Conservation (phyloP, 1,140 invertebrate genomes). For the Hestina assimilis region DNA sequence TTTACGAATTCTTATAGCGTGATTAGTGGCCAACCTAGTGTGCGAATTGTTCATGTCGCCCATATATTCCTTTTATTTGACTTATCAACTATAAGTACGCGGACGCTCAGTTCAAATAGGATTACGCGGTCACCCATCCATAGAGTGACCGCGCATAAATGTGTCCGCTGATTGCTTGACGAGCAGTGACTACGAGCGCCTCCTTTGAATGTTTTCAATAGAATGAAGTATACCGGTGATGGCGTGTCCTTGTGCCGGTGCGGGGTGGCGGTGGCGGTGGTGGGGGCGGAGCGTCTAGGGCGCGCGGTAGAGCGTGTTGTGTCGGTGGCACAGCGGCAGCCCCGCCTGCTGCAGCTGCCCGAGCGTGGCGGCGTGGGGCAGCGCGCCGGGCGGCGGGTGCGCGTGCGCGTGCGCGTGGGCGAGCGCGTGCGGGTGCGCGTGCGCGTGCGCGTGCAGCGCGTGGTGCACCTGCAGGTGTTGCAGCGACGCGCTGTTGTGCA, state of each 20-base stretch:
- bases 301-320: constrained; percentile 44
- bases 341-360: constrained; percentile 19
- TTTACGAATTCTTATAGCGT: too few relatives aligned
- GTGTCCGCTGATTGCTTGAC: too few relatives aligned
- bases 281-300: constrained; percentile 17
- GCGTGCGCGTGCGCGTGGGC: constrained; percentile 10
- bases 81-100: too few relatives aligned
- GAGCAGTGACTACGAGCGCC: too few relatives aligned
- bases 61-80: too few relatives aligned
- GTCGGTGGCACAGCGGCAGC: constrained; percentile 43
- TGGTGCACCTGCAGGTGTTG: constrained; percentile 61
- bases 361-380: constrained; percentile 24
- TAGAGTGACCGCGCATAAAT: too few relatives aligned
- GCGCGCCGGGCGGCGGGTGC: constrained; percentile 8
- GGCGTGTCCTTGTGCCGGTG: not conserved
- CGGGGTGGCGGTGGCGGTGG: not conserved
- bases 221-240: not conserved
- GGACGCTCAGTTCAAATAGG: too few relatives aligned
- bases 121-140: too few relatives aligned
- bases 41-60: too few relatives aligned
- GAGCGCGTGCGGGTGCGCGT: constrained; percentile 15
- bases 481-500: constrained; percentile 63
- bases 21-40: too few relatives aligned
- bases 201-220: too few relatives aligned
- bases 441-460: constrained; percentile 35